Evolutionary conservation across 2,888 invertebrate species (phyloP), one percentile per base, ranked within the genome.

Genomic region (Herminia tarsipennalis): DNA sequence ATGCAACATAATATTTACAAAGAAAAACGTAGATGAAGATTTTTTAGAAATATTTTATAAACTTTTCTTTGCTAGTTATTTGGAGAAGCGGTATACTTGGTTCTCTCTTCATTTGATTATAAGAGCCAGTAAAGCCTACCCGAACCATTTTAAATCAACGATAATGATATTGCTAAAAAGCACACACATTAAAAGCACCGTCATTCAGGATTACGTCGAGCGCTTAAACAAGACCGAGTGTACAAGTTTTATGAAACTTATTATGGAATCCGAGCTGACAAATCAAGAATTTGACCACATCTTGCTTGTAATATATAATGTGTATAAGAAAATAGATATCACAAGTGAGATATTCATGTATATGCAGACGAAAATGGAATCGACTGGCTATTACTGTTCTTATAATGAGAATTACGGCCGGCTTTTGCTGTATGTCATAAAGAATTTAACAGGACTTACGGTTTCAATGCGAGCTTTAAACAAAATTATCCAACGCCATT

Each of bases 161-260:
- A 3, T 50, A 1, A 29, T 16, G 17, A 9, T 21, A 0, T 13
- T 56, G 9, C 12, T 57, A 2, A 4, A 24, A 4, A 41, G 48
- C 3, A 33, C 9, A 1, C n/a, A 33, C 1, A 1, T 52, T 2
- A 5, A 22, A 9, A 48, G 42, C 22, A 48, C 41, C 8, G 27
- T 55, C 5, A 13, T 59, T 8, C n/a, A 24, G 3, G 58, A 59
- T 34, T 59, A 51, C 5, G n/a, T n/a, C n/a, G n/a, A n/a, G n/a
- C n/a, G n/a, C n/a, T n/a, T n/a, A n/a, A n/a, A n/a, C n/a, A n/a
- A n/a, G n/a, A n/a, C n/a, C n/a, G n/a, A n/a, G n/a, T n/a, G n/a
- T n/a, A n/a, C n/a, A n/a, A n/a, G n/a, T n/a, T n/a, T n/a, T n/a
- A n/a, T n/a, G n/a, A n/a, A n/a, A n/a, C n/a, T n/a, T n/a, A n/a